A percentile compares a stretch with the other conserved stretches of the same genome.
Conservation (phyloP, 2,888 invertebrate species). For the Gisinianus flammeolus region DNA sequence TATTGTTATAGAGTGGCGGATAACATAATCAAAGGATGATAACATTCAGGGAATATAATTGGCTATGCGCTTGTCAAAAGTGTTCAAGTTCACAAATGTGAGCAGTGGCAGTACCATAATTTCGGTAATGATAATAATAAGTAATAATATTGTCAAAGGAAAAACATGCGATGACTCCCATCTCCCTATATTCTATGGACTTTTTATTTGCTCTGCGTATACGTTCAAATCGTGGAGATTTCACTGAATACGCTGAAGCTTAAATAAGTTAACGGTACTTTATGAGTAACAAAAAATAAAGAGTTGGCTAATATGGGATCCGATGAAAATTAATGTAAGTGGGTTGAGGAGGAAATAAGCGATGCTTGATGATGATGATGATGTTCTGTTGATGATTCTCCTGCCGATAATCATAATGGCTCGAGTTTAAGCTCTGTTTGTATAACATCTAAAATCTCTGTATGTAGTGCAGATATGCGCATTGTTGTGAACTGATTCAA, state of each 20-base stretch:
- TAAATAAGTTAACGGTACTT: background rate
- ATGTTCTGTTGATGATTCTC: conserved; percentile 8
- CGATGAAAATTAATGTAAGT: conserved; percentile 35
- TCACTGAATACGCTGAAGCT: background rate
- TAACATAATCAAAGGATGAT: no score
- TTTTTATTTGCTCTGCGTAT: no score
- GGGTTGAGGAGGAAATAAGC: conserved; percentile 33
- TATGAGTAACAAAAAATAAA: background rate
- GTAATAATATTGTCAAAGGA: background rate
- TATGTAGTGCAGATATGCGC: background rate
- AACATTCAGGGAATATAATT: no score
- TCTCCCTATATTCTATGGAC: no score
- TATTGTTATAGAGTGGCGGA: no score
- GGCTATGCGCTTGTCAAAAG: no score
- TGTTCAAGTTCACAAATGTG: no score
- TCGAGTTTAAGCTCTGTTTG: conserved; percentile 15
- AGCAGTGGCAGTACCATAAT: no score
- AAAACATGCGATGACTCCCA: background rate
- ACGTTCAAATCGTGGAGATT: no score
- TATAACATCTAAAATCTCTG: background rate
- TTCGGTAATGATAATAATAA: no score
- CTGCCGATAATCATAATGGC: conserved; percentile 25
- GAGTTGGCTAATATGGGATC: background rate
- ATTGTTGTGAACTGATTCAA: background rate
- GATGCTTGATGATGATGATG: conserved; percentile 2